Base-by-base conservation (phyloP, 2,113 vertebrate species). In the Barnardius zonarius region DNA sequence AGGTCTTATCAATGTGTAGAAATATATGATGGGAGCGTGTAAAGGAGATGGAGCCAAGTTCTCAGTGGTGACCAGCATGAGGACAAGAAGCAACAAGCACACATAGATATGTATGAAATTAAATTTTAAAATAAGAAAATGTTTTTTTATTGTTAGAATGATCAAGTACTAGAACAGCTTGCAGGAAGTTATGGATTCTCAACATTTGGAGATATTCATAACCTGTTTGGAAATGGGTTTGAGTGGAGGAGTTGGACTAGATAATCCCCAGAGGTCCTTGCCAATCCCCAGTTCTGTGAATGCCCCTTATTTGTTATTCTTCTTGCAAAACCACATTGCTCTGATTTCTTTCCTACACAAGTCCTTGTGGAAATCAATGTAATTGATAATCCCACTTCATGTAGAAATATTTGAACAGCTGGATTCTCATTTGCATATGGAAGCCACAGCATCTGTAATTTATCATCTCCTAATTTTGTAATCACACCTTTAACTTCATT, bases 281-380 rank as follows among this genome's bases (percentile, higher is more conserved):
- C 16, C 55, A 63, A 5, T 2, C 16, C 8, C 10, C 8, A 41
- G 0, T 16, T 48, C 28, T 54, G 11, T 59, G 69, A 62, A 63
- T 75, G 12, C 10, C 24, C 3, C 19, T 81, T 35, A 24, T 18
- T 28, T 25, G 7, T 59, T 49, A 28, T 44, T 48, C 10, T 35
- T 79, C 24, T 37, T 67, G 6, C 4, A 85, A 75, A 62, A n/a
- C 3, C 1, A 3, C 2, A 0, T 84, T 74, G 23, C 20, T 89
- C 37, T 48, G 17, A 31, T 67, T 91, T 59, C 25, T 87, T 67
- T 74, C 41, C 46, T 39, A 31, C 24, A 41, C 14, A 54, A 66
- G 6, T 14, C 12, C 31, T 83, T 0, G 0, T n/a, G 20, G 30
- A 68, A 72, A 19, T 39, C 67, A 46, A 13, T 13, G 1, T 28